phyloP scores from a whole-genome alignment of 2,888 invertebrate species.

The Agriopis aurantiaria region DNA sequence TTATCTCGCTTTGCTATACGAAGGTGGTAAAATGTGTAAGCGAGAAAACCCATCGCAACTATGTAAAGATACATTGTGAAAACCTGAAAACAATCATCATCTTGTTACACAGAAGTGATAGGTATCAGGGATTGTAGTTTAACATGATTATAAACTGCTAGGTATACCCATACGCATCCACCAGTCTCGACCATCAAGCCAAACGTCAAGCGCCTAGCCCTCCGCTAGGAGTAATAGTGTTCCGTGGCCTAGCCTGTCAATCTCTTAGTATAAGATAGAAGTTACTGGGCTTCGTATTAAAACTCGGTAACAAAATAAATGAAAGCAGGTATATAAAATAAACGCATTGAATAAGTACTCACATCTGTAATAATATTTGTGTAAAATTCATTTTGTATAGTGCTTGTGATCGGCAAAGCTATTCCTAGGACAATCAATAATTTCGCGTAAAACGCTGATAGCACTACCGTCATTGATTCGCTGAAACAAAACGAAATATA shows the following conservation, averaged over 20 bases:
- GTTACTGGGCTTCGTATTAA: too few species aligned
- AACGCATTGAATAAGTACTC: slow-evolving; percentile 52
- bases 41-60: slow-evolving; percentile 90
- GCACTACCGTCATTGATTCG: slow-evolving; percentile 86
- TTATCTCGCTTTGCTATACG: slow-evolving; percentile 71
- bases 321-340: too few species aligned
- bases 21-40: slow-evolving; percentile 89
- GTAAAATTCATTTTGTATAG: slow-evolving; percentile 85
- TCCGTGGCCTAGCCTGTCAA: too few species aligned
- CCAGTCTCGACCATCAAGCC: too few species aligned
- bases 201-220: too few species aligned
- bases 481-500: slow-evolving; percentile 73
- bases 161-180: too few species aligned
- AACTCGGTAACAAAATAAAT: too few species aligned
- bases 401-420: slow-evolving; percentile 88
- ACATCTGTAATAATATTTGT: slow-evolving; percentile 78
- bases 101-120: too few species aligned
- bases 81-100: slow-evolving; percentile 72
- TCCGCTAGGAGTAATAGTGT: too few species aligned
- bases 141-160: too few species aligned
- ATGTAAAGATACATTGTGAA: slow-evolving; percentile 92
- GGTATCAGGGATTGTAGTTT: too few species aligned
- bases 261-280: too few species aligned
- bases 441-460: slow-evolving; percentile 89
- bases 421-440: slow-evolving; percentile 88